phyloP scores from a whole-genome alignment of 2,113 vertebrate genomes.

The Strix aluco region DNA sequence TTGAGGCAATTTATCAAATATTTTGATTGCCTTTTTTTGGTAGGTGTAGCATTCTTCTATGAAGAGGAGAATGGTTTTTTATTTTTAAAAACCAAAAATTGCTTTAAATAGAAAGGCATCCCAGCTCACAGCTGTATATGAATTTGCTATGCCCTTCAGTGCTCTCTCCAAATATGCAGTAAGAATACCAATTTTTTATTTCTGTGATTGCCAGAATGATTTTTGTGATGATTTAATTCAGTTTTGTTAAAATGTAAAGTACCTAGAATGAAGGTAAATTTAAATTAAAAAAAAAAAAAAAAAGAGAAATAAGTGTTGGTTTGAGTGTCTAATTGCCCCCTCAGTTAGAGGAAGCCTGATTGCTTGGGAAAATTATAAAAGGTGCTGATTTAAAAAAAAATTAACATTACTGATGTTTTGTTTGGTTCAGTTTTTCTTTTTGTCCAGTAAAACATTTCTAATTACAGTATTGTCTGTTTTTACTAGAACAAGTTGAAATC shows the following conservation, averaged over 20 bases:
- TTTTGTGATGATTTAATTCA: not conserved
- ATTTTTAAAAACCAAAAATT: not conserved
- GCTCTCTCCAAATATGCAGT: not conserved
- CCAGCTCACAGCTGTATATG: not conserved
- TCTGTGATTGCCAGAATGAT: not conserved
- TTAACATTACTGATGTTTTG: too few relatives aligned
- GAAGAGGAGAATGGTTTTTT: not conserved
- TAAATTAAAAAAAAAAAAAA: not conserved
- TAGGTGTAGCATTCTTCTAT: not conserved
- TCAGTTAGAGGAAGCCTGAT: not conserved
- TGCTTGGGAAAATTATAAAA: not conserved
- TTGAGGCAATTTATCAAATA: not conserved
- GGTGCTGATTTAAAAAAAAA: not conserved
- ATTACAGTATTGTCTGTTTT: slow-evolving; percentile 49
- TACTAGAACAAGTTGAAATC: slow-evolving; percentile 99
- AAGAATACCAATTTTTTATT: not conserved
- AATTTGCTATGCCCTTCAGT: not conserved
- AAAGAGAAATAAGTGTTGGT: not conserved
- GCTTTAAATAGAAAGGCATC: not conserved
- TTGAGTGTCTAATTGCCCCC: not conserved
- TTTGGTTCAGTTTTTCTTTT: not conserved
- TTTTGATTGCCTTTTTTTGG: not conserved
- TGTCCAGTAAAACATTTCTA: not conserved
- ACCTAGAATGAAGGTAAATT: not conserved
- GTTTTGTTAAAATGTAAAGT: not conserved